These are phyloP conservation scores for Tridacna crocea DNA, from an alignment of 2,888 invertebrate species.

Conservation along the genomic window DNA sequence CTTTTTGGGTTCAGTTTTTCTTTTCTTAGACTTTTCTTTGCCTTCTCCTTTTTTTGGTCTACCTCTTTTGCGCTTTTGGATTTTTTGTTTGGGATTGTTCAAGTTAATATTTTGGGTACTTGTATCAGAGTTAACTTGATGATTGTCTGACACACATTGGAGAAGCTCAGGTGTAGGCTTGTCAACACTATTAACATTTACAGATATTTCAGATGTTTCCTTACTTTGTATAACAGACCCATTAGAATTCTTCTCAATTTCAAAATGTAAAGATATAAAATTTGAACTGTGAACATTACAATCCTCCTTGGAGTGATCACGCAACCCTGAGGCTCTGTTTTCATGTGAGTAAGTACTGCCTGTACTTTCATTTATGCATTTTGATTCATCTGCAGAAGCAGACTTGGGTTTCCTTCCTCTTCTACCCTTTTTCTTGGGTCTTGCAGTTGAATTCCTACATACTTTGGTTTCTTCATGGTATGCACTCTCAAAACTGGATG, in stretches of 20 bases:
- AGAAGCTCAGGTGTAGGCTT: neutral
- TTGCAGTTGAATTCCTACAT: neutral
- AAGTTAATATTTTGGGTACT: neutral
- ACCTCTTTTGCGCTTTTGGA: constrained; percentile 20
- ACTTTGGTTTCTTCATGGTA: too few relatives aligned
- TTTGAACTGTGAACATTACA: too few relatives aligned
- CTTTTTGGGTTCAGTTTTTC: neutral
- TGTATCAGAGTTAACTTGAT: neutral
- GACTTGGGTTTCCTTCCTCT: neutral
- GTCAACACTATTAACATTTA: neutral
- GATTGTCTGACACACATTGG: neutral
- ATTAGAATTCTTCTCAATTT: neutral
- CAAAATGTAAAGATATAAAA: neutral
- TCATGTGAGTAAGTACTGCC: too few relatives aligned
- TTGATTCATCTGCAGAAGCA: neutral
- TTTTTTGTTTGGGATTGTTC: neutral
- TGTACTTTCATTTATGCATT: neutral
- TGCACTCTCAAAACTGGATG: too few relatives aligned
- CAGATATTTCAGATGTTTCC: neutral
- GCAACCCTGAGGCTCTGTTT: too few relatives aligned
- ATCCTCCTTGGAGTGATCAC: too few relatives aligned
- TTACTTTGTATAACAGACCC: too few relatives aligned
- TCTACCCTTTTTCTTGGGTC: constrained; percentile 21
- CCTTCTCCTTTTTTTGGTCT: constrained; percentile 14
- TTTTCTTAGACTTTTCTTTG: constrained; percentile 10